phyloP scores from a whole-genome alignment of 2,888 invertebrate species.

The Eledona agricola region DNA sequence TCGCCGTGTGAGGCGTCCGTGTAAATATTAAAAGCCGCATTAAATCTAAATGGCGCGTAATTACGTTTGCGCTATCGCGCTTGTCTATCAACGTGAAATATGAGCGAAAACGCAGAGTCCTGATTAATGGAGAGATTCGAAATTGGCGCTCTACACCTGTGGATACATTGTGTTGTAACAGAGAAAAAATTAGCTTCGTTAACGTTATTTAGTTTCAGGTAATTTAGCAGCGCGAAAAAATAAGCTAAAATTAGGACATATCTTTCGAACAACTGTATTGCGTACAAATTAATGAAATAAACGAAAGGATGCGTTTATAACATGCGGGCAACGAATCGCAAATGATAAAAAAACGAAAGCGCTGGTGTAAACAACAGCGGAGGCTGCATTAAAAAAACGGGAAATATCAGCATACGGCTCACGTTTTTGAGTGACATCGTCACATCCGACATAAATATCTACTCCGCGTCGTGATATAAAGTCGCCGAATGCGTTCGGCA shows the following conservation, averaged over 20 bases:
- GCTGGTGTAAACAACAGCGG: no score
- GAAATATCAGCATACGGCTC: conserved; percentile 39
- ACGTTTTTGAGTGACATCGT: conserved; percentile 43
- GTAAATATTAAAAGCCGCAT: conserved; percentile 50
- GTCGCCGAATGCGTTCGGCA: conserved; percentile 42
- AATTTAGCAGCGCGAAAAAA: no score
- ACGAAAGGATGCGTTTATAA: no score
- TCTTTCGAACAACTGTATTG: no score
- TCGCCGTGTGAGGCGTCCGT: conserved; percentile 35
- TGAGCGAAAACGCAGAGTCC: conserved; percentile 46
- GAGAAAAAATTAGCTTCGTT: no score
- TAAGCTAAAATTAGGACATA: no score
- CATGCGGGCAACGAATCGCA: no score
- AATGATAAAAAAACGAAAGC: no score
- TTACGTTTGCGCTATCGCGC: conserved; percentile 48
- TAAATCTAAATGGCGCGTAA: conserved; percentile 49
- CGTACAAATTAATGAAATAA: no score
- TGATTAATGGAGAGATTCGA: conserved; percentile 45
- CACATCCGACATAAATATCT: conserved; percentile 44
- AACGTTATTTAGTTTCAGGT: no score
- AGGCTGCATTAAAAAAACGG: conserved; percentile 28
- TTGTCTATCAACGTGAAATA: conserved; percentile 47
- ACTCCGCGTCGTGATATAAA: conserved; percentile 43
- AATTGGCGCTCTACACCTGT: conserved; percentile 19
- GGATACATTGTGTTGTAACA: no score